These are phyloP conservation scores for Cyclophora albipunctata DNA, from an alignment of 2,888 invertebrate species.

Conservation along the genomic window DNA sequence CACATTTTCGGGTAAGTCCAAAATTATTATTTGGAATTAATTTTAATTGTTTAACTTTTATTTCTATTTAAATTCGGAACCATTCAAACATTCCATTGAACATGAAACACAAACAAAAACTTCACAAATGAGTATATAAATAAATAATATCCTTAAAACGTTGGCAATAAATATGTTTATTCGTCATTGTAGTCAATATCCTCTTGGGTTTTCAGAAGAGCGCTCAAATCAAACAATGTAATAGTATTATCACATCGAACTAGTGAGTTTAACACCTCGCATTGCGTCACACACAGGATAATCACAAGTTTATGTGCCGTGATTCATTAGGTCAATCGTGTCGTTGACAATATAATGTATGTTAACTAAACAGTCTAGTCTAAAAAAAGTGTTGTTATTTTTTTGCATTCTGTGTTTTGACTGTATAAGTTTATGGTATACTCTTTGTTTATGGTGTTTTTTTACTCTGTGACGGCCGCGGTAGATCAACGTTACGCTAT, in stretches of 20 bases:
- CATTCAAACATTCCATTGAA: too few relatives aligned
- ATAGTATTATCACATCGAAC: conserved; percentile 31
- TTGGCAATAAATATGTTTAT: too few relatives aligned
- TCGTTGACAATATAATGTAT: conserved; percentile 65
- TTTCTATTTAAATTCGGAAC: too few relatives aligned
- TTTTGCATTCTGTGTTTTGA: conserved; percentile 26
- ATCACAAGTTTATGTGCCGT: conserved; percentile 58
- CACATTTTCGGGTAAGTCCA: too few relatives aligned
- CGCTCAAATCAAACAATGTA: conserved; percentile 21
- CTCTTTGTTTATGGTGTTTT: conserved; percentile 17
- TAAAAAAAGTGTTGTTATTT: conserved; percentile 31
- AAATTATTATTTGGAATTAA: too few relatives aligned
- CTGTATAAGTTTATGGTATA: conserved; percentile 15
- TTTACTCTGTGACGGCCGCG: conserved; percentile 37
- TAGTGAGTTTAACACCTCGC: conserved; percentile 37
- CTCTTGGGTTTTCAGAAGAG: conserved; percentile 25
- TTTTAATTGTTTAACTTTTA: too few relatives aligned
- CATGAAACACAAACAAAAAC: too few relatives aligned
- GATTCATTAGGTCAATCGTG: conserved; percentile 70
- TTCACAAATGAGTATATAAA: too few relatives aligned
- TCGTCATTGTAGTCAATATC: conserved; percentile 3
- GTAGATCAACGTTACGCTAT: conserved; percentile 38
- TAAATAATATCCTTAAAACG: too few relatives aligned
- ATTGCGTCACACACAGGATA: conserved; percentile 65
- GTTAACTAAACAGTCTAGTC: conserved; percentile 47